Percentiles rank a stretch among this genome's conserved stretches.
Conservation (phyloP, 2,113 vertebrate species). For the Seriola quinqueradiata region DNA sequence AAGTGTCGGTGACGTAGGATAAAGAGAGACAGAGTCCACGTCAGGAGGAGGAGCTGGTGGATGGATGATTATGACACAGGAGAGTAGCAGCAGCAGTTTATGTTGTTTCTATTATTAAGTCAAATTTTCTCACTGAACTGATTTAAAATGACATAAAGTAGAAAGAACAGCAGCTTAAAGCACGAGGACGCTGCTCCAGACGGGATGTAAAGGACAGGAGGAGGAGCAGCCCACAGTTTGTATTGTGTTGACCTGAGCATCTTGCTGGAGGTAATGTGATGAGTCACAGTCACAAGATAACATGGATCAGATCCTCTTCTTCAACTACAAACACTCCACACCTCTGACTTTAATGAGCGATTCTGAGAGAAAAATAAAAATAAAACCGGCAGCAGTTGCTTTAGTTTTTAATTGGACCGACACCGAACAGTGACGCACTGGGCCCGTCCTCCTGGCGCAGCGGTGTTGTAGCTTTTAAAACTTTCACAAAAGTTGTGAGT, state of each 20-base stretch:
- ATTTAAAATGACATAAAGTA: not conserved
- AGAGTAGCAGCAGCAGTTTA: no score
- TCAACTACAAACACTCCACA: not conserved
- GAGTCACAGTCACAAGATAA: not conserved
- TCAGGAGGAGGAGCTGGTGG: no score
- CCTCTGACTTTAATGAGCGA: not conserved
- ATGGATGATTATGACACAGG: no score
- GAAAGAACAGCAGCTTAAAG: not conserved
- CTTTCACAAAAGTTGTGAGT: not conserved
- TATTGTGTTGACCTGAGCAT: no score
- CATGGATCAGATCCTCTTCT: not conserved
- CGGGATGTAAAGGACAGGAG: not conserved
- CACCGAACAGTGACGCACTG: not conserved
- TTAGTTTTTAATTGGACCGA: constrained; percentile 10
- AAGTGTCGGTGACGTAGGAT: no score
- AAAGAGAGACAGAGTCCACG: no score
- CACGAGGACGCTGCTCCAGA: not conserved
- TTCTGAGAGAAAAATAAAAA: not conserved
- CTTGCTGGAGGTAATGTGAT: no score
- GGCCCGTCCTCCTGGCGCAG: rapidly evolving
- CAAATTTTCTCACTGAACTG: not conserved
- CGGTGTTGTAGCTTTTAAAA: not conserved
- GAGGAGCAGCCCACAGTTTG: no score
- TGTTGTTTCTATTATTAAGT: no score
- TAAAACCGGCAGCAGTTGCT: not conserved